Percentiles rank a stretch among this genome's conserved stretches.
These are phyloP conservation scores for Plagiodera versicolora DNA, from an alignment of 2,888 invertebrate genomes.

Conservation along the genomic window DNA sequence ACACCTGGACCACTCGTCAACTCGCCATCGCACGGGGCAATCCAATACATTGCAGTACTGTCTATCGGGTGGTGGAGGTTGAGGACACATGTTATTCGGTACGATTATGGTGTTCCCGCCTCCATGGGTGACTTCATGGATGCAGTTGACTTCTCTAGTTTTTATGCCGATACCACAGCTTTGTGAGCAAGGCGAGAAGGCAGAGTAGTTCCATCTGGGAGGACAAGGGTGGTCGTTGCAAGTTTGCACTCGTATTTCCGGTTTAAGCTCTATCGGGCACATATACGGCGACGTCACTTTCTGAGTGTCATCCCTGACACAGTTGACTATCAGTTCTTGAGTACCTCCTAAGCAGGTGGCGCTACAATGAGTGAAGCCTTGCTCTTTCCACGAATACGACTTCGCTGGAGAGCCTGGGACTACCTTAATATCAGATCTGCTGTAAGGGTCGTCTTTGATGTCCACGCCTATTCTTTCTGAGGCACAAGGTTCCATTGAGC, in stretches of 20 bases:
- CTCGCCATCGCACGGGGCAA: constrained; percentile 87
- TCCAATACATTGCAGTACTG: constrained; percentile 92
- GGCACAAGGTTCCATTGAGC: constrained; percentile 78
- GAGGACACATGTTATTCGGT: constrained; percentile 92
- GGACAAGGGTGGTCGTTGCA: constrained; percentile 92
- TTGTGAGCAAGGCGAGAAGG: constrained; percentile 87
- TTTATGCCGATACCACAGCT: constrained; percentile 94
- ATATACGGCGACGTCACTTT: constrained; percentile 85
- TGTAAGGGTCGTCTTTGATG: constrained; percentile 59
- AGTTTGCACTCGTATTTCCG: constrained; percentile 74
- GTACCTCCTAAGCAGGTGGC: constrained; percentile 78
- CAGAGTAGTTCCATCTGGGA: constrained; percentile 89
- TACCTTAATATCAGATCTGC: constrained; percentile 40
- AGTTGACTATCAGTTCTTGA: constrained; percentile 85
- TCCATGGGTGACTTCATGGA: constrained; percentile 82
- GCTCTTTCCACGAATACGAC: constrained; percentile 86
- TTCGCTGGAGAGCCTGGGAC: constrained; percentile 62
- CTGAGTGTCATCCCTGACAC: constrained; percentile 83
- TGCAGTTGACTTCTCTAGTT: constrained; percentile 86
- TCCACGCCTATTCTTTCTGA: constrained; percentile 47
- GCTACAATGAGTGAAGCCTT: constrained; percentile 91
- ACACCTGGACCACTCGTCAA: constrained; percentile 89
- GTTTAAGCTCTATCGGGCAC: constrained; percentile 84
- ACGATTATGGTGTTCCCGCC: constrained; percentile 88
- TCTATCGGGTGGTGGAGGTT: constrained; percentile 84